A percentile compares a stretch with the other conserved stretches of the same genome.
phyloP scores from a whole-genome alignment of 2,888 invertebrate genomes.

The Synanthedon tipuliformis region DNA sequence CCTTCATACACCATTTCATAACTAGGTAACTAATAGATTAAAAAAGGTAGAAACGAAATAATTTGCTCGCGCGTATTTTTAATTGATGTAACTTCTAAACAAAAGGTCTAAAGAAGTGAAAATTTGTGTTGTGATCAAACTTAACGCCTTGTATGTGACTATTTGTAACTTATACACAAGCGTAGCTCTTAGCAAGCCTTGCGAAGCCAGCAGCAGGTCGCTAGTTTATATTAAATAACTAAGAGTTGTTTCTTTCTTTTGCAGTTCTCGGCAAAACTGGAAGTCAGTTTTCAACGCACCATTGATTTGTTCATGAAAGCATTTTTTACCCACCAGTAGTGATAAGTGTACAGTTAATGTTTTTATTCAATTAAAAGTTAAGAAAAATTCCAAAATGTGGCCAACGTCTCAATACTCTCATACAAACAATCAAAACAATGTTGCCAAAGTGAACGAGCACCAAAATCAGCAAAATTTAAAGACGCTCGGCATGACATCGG shows the following conservation, averaged over 20 bases:
- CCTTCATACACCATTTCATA: no score
- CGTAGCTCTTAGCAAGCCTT: no score
- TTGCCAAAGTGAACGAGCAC: slow-evolving; percentile 45
- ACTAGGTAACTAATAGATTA: no score
- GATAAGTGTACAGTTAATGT: neutral
- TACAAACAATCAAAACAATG: slow-evolving; percentile 35
- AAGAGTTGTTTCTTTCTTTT: neutral
- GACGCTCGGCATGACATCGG: slow-evolving; percentile 92
- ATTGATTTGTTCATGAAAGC: slow-evolving; percentile 31
- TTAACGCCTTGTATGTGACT: no score
- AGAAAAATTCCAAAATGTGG: slow-evolving; percentile 45
- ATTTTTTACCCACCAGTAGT: slow-evolving; percentile 21
- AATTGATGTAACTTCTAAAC: no score
- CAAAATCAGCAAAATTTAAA: slow-evolving; percentile 71
- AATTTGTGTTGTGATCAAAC: no score
- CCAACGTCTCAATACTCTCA: slow-evolving; percentile 63
- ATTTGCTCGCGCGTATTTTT: no score
- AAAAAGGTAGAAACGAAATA: no score
- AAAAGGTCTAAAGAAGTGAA: no score
- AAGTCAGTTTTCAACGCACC: slow-evolving; percentile 8
- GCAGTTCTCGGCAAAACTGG: neutral
- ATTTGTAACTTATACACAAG: no score
- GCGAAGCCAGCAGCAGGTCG: no score
- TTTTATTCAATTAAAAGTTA: slow-evolving; percentile 1
- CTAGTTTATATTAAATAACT: neutral